Conservation (phyloP, 2,888 invertebrate species). For the Liodrosophila aerea region DNA sequence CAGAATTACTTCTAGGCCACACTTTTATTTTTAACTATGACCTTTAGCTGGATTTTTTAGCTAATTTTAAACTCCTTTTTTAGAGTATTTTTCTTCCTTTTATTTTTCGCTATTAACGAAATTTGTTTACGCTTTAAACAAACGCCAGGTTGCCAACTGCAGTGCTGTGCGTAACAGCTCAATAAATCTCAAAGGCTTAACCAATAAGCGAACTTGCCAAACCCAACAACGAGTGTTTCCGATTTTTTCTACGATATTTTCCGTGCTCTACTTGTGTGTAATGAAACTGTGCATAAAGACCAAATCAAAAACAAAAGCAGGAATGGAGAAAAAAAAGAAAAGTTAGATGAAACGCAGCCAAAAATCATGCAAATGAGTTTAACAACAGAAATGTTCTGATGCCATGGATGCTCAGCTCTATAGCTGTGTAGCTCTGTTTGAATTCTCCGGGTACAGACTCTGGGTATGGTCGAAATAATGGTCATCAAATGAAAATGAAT, state of each 20-base stretch:
- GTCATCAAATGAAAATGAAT: conserved; percentile 63
- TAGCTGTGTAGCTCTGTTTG: conserved; percentile 19
- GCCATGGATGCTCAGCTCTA: not conserved
- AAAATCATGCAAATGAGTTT: conserved; percentile 74
- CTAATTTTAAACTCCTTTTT: no score
- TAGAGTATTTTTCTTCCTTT: no score
- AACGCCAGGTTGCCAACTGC: not conserved
- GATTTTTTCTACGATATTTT: no score
- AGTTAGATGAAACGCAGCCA: conserved; percentile 11
- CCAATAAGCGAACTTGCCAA: conserved; percentile 22
- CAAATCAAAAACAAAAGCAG: conserved; percentile 22
- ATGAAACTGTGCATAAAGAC: not conserved
- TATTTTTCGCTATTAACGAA: no score
- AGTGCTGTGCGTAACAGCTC: not conserved
- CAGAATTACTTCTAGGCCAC: no score
- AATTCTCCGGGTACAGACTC: conserved; percentile 28
- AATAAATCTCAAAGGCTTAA: conserved; percentile 17
- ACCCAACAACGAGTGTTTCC: conserved; percentile 21
- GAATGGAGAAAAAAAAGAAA: conserved; percentile 23
- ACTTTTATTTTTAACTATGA: no score
- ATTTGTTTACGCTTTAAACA: not conserved
- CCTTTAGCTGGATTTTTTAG: no score
- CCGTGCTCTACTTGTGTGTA: not conserved
- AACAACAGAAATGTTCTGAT: conserved; percentile 39
- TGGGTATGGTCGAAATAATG: conserved; percentile 52